Base-by-base conservation (phyloP, 2,888 invertebrate species). In the Oscheius sp. region DNA sequence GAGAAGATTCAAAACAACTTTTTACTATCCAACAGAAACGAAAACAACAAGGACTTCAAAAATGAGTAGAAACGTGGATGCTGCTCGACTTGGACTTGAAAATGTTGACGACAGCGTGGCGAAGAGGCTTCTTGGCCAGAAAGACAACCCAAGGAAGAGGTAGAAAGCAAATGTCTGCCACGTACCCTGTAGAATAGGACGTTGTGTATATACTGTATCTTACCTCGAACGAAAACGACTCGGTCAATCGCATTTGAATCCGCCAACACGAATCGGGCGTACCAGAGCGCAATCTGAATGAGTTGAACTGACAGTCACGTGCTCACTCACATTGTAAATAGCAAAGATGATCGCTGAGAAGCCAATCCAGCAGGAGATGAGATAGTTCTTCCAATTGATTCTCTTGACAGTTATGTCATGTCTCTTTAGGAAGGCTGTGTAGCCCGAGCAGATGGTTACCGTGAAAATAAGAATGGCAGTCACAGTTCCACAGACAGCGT, bases 111-210 rank as follows among this genome's bases (percentile, higher is more conserved):
- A 50, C 13, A 7, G 63, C 63, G 7, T n/a, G 10, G 2, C 63
- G 47, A 4, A 63, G 48, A 29, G 63, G 63, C 29, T 48, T 10
- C 33, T 63, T 63, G 5, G 63, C 33, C 29, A 63, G n/a, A 10
- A 63, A 21, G 50, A 63, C 48, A 5, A 63, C 63, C 63, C 63
- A 63, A 2, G 63, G 63, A n/a, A 63, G 48, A 11, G 63, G 63
- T 13, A 63, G 63, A 48, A 63, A 63, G n/a, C 63, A 63, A 1
- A 63, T 4, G 48, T 63, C 63, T 11, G 63, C 63, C 9, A 48
- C 63, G 21, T 63, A 63, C 11, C 32, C 58, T 58, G 58, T 29
- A 5, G 9, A 57, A 21, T n/a, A 9, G 21, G 57, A 58, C 32
- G 33, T 11, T 32, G 11, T 58, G 4, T 3, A 3, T 0, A 42